phyloP scores from a whole-genome alignment of 2,113 vertebrate genomes.

The Tragulus kanchil region DNA sequence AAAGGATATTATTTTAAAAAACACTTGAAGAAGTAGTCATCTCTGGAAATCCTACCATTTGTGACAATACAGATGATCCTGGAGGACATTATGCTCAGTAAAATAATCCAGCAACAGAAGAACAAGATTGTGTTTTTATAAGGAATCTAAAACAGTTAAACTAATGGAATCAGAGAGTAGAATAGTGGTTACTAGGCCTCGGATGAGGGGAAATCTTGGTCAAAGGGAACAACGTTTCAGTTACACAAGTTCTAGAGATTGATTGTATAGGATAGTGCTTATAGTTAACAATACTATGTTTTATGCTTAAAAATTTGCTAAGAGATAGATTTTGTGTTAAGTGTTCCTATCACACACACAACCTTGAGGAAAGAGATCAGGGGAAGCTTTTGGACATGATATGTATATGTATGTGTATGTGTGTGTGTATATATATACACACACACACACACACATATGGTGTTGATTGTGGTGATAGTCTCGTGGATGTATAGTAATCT shows the following conservation, averaged over 20 bases:
- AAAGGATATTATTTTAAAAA: constrained; percentile 20
- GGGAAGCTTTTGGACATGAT: not conserved
- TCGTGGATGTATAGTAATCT: not conserved
- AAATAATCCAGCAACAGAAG: not conserved
- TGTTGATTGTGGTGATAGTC: not conserved
- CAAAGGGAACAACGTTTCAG: not conserved
- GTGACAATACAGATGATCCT: not conserved
- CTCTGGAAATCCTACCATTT: not conserved
- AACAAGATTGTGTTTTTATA: not conserved
- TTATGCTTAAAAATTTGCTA: not conserved
- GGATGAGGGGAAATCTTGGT: accelerated
- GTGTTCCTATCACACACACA: not conserved
- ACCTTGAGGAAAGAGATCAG: not conserved
- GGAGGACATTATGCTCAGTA: not conserved
- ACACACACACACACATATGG: not conserved
- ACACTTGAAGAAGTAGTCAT: not conserved
- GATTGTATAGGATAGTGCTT: not conserved
- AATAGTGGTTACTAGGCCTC: not conserved
- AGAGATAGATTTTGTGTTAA: not conserved
- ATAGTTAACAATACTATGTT: not conserved
- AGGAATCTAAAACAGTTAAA: not conserved
- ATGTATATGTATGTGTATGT: not conserved
- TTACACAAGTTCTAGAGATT: not conserved
- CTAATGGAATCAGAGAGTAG: not conserved
- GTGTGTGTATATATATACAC: no score